phyloP scores from a whole-genome alignment of 2,888 invertebrate species.

The Itoplectis maculator region DNA sequence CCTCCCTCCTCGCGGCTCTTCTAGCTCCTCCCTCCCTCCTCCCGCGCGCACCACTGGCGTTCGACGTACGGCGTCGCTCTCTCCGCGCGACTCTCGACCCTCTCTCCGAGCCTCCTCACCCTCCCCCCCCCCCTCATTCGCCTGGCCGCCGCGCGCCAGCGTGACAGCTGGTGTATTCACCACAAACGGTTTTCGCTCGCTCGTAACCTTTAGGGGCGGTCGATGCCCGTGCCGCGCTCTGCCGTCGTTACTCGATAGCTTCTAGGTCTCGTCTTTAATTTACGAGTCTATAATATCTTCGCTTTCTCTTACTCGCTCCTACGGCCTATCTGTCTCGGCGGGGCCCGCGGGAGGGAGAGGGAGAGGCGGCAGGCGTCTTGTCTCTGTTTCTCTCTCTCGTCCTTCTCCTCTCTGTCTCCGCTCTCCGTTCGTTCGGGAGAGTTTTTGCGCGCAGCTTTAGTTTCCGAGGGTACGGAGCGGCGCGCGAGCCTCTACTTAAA shows the following conservation, averaged over 20 bases:
- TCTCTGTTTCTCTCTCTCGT: background rate
- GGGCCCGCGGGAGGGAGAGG: too few species aligned
- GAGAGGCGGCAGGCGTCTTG: too few species aligned
- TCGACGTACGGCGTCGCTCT: slow-evolving; percentile 11
- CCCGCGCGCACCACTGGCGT: background rate
- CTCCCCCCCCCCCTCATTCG: background rate
- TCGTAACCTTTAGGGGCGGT: slow-evolving; percentile 77
- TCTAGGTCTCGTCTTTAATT: slow-evolving; percentile 75
- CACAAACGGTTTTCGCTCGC: slow-evolving; percentile 71
- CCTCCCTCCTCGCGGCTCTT: background rate
- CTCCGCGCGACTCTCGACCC: background rate
- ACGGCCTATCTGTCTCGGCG: background rate
- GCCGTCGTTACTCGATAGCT: slow-evolving; percentile 69
- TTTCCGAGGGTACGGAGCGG: slow-evolving; percentile 15
- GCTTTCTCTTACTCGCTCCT: slow-evolving; percentile 14
- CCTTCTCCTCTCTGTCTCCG: background rate
- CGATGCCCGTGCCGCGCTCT: slow-evolving; percentile 76
- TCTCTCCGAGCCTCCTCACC: too few species aligned
- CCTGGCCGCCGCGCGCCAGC: slow-evolving; percentile 11
- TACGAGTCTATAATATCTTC: slow-evolving; percentile 67
- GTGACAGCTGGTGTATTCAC: slow-evolving; percentile 76
- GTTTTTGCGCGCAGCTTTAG: background rate
- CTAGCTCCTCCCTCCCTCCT: slow-evolving; percentile 16
- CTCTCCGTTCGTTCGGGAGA: background rate
- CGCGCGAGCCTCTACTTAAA: slow-evolving; percentile 1